Conservation (phyloP, 1,140 invertebrate genomes). For the Leptinotarsa defecta region DNA sequence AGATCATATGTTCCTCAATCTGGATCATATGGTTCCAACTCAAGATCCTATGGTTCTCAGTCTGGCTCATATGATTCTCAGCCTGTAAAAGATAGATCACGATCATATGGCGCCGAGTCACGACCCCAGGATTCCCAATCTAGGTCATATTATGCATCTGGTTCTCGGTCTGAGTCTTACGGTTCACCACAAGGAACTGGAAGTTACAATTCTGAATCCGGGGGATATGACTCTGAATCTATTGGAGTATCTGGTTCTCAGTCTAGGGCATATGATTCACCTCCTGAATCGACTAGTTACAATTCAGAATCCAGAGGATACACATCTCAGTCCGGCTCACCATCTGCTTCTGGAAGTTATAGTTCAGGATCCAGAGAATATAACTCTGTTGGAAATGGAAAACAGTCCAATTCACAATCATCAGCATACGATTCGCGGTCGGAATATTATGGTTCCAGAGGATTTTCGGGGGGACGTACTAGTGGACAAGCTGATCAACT, state of each 20-base stretch:
- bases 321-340: background rate
- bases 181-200: background rate
- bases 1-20: slow-evolving; percentile 3
- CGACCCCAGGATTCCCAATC: slow-evolving; percentile 5
- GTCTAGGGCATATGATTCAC: background rate
- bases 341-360: background rate
- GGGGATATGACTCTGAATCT: background rate
- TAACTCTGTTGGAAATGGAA: background rate
- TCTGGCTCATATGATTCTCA: background rate
- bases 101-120: slow-evolving; percentile 25
- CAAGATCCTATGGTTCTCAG: slow-evolving; percentile 17
- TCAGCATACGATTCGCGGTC: background rate
- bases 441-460: background rate
- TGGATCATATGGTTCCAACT: slow-evolving; percentile 27
- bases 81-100: background rate
- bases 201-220: background rate
- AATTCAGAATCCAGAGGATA: background rate
- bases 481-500: slow-evolving; percentile 5
- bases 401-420: background rate
- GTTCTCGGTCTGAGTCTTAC: slow-evolving; percentile 13
- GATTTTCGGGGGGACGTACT: background rate
- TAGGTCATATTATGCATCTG: background rate
- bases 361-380: background rate
- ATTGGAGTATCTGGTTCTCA: background rate
- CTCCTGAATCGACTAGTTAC: background rate